These are phyloP conservation scores for Phytoseiulus persimilis DNA, from an alignment of 2,888 invertebrate genomes.

Conservation along the genomic window DNA sequence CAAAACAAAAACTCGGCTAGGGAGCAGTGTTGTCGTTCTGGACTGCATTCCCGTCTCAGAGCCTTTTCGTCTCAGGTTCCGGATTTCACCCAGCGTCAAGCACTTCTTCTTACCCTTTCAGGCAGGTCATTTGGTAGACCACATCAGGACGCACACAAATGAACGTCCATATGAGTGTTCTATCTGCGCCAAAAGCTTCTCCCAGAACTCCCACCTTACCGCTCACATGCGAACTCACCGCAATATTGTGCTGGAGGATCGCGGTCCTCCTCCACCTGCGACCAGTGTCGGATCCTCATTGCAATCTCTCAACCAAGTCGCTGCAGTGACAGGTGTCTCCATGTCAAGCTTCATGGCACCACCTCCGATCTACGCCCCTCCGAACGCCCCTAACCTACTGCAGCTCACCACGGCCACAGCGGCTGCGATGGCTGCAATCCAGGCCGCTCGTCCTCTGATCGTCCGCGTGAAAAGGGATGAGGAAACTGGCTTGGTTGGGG, in stretches of 20 bases:
- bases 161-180: slow-evolving; percentile 33
- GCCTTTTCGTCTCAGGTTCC: too few species aligned
- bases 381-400: slow-evolving; percentile 15
- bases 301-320: neutral
- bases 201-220: slow-evolving; percentile 23
- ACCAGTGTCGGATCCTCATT: neutral
- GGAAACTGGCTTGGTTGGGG: neutral
- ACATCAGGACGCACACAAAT: slow-evolving; percentile 35
- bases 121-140: slow-evolving; percentile 29
- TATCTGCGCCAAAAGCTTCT: slow-evolving; percentile 23
- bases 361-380: slow-evolving; percentile 24
- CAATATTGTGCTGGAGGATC: slow-evolving; percentile 20
- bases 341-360: slow-evolving; percentile 28
- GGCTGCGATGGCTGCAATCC: slow-evolving; percentile 36
- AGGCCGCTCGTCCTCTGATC: slow-evolving; percentile 31
- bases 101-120: neutral
- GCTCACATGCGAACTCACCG: slow-evolving; percentile 36
- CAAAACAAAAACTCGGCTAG: too few species aligned
- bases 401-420: slow-evolving; percentile 34
- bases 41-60: too few species aligned
- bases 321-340: neutral
- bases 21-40: too few species aligned
- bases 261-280: neutral
- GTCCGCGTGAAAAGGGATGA: slow-evolving; percentile 29
- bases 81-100: neutral